Evolutionary conservation across 2,797 vertebrate genomes (phyloP), one percentile per base, ranked within the genome.

Genomic region (Epinephelus coioides): DNA sequence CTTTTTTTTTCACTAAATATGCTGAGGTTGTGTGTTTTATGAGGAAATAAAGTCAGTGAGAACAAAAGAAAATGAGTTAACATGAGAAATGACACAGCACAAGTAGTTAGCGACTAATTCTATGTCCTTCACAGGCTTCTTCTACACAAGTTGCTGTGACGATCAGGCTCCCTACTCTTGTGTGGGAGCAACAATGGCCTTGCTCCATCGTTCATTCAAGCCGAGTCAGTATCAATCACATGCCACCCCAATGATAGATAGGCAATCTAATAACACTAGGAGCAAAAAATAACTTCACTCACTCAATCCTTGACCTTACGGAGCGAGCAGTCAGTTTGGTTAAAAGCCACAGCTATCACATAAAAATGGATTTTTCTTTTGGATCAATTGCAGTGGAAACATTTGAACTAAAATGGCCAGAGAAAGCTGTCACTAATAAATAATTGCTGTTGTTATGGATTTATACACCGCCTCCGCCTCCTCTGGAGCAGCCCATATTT

Each of bases 221-320:
- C 79, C 14, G 62, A 82, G 84, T 86, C 76, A 19, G 90, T 78
- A 93, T 94, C 90, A 92, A 92, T 94, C 91, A 90, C 79, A 76
- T 30, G 57, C 69, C 77, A 81, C 84, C 55, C 40, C 34, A 65
- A 14, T 92, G 92, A 94, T 84, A 89, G 86, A 93, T 92, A 89
- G 92, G 91, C 92, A 93, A 94, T 93, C 86, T 90, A 84, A 88
- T 79, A 90, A 92, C 85, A 88, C 86, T 46, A 76, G 81, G 72
- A 86, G 83, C 86, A 87, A 91, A 89, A 43, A 93, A 91, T 88
- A 89, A 88, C 90, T 90, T 90, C 87, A 72, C 91, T 91, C 90
- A 82, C 88, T 93, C 92, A 93, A 92, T 91, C 90, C 91, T 93
- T 94, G 92, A 94, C 92, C 92, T 92, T 87, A 90, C 30, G 44